Evolutionary conservation across 2,113 vertebrate genomes (phyloP).

Genomic region (Nematolebias whitei): DNA sequence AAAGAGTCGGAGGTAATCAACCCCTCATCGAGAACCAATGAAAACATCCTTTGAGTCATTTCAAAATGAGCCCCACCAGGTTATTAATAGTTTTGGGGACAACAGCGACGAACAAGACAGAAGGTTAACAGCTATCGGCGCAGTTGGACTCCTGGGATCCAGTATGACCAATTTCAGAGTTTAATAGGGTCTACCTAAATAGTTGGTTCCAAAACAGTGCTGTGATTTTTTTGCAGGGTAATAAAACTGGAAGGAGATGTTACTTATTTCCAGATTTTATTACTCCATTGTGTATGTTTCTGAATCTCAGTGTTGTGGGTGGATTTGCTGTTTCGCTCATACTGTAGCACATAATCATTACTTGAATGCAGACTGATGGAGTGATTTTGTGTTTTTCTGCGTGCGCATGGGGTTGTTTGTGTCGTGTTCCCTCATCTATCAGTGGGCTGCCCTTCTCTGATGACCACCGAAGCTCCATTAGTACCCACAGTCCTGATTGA

Average conservation of each 20-base stretch:
- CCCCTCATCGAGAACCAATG: conserved; percentile 45
- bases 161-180: conserved; percentile 67
- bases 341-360: conserved; percentile 50
- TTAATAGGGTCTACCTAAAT: conserved; percentile 70
- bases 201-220: conserved; percentile 28
- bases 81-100: conserved; percentile 52
- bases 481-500: conserved; percentile 68
- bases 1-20: conserved; percentile 58
- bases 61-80: conserved; percentile 45
- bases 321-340: conserved; percentile 35
- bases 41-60: conserved; percentile 45
- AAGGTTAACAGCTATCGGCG: conserved; percentile 66
- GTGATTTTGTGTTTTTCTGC: conserved; percentile 43
- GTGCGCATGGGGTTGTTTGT: conserved; percentile 43
- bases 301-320: conserved; percentile 33
- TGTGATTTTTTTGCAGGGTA: conserved; percentile 33
- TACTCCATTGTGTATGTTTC: conserved; percentile 36
- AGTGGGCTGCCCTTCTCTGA: conserved; percentile 64
- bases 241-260: conserved; percentile 38
- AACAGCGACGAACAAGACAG: conserved; percentile 33
- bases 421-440: conserved; percentile 66
- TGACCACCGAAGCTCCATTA: conserved; percentile 72
- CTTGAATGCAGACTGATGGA: conserved; percentile 46
- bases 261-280: conserved; percentile 37
- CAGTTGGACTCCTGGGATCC: conserved; percentile 54